Conservation (phyloP, 2,113 vertebrate species). For the Toxotes chatareus region DNA sequence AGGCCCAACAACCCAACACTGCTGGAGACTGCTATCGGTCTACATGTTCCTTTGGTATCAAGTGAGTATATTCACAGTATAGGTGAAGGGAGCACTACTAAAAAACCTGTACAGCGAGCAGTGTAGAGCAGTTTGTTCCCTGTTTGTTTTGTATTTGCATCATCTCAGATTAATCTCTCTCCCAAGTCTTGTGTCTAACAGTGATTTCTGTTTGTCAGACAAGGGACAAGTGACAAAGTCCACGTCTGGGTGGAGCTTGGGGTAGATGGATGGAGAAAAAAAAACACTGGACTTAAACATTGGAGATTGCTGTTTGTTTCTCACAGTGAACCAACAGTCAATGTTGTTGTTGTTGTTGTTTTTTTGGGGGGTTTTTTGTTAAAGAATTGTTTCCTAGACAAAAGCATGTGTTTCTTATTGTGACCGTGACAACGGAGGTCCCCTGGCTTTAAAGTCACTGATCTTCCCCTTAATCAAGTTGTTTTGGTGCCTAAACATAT, state of each 20-base stretch:
- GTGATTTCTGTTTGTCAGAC: neutral
- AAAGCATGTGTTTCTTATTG: neutral
- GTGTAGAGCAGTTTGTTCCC: neutral
- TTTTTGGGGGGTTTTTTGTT: too few relatives aligned
- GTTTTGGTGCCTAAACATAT: neutral
- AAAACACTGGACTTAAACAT: neutral
- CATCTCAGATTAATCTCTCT: neutral
- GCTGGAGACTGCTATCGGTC: neutral
- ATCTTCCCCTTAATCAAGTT: neutral
- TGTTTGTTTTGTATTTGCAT: too few relatives aligned
- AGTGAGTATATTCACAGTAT: neutral
- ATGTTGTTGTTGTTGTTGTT: neutral
- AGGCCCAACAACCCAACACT: neutral
- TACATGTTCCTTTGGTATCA: neutral
- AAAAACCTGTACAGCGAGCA: neutral
- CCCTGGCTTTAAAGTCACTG: neutral
- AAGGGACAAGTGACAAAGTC: neutral
- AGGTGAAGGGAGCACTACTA: neutral
- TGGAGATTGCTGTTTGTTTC: neutral
- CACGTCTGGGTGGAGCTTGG: neutral
- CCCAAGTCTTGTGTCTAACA: neutral
- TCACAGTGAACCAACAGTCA: neutral
- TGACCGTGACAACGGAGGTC: neutral
- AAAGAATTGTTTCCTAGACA: neutral
- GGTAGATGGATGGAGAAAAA: neutral